These are phyloP conservation scores for Buceros bicornis DNA, from an alignment of 2,797 vertebrate species.

Conservation along the genomic window DNA sequence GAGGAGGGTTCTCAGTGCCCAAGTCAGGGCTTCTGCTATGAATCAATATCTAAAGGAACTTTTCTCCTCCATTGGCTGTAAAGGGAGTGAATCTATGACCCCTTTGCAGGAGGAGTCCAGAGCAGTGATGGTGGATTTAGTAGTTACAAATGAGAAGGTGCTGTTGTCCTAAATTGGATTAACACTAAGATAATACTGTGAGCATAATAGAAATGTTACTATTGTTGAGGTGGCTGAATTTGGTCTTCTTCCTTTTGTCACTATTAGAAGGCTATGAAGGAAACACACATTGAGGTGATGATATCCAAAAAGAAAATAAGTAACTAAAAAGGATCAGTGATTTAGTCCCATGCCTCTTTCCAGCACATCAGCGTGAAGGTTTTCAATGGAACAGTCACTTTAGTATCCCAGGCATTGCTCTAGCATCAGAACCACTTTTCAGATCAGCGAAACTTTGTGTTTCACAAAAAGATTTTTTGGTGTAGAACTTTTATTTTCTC, in stretches of 20 bases:
- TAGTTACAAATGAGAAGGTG: neutral
- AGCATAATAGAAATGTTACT: neutral
- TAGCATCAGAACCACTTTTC: neutral
- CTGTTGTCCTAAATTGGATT: neutral
- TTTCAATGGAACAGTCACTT: neutral
- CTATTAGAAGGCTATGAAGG: neutral
- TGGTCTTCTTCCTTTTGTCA: neutral
- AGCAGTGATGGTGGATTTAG: neutral
- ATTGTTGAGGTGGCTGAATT: neutral
- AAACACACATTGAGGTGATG: neutral
- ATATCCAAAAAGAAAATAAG: neutral
- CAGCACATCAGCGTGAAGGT: neutral
- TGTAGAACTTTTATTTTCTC: neutral
- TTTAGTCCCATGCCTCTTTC: neutral
- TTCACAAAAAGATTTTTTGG: neutral
- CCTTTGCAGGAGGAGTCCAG: neutral
- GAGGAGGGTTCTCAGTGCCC: neutral
- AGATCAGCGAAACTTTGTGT: neutral
- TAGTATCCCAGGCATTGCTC: neutral
- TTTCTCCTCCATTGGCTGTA: neutral
- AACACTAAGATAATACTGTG: neutral
- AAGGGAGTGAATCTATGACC: neutral
- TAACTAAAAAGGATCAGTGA: neutral
- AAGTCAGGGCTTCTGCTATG: neutral
- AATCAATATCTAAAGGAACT: neutral